A percentile compares a stretch with the other conserved stretches of the same genome.
phyloP scores from a whole-genome alignment of 2,888 invertebrate genomes.

The Ashinkailepas kermadecensis region DNA sequence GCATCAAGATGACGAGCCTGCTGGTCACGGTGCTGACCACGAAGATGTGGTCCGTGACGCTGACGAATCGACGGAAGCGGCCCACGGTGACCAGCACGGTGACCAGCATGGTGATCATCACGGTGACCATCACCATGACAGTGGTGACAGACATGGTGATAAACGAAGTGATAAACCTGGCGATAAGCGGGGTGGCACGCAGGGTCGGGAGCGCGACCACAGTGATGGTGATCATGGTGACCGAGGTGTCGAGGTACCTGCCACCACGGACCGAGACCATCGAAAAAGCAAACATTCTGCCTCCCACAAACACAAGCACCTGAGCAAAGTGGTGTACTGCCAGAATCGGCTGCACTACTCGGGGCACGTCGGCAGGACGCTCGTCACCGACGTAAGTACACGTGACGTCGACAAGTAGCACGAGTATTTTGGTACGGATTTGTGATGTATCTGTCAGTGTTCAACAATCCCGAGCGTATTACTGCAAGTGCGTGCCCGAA shows the following conservation, averaged over 20 bases:
- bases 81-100: too few species aligned
- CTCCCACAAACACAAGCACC: too few species aligned
- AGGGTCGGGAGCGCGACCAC: neutral
- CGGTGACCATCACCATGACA: neutral
- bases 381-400: neutral
- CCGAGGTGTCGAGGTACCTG: neutral
- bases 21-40: too few species aligned
- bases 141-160: neutral
- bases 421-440: too few species aligned
- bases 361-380: neutral
- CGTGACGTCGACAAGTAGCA: too few species aligned
- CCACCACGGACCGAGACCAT: neutral
- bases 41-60: too few species aligned
- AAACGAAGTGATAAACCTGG: neutral
- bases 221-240: neutral
- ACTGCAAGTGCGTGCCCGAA: too few species aligned
- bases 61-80: too few species aligned
- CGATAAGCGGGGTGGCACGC: neutral
- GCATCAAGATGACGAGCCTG: too few species aligned
- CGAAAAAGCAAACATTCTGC: neutral
- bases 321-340: neutral
- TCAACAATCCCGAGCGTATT: too few species aligned
- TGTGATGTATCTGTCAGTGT: too few species aligned
- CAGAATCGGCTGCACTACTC: neutral
- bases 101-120: neutral